Evolutionary conservation across 2,113 vertebrate species (phyloP).

Genomic region (Colinus virginianus): DNA sequence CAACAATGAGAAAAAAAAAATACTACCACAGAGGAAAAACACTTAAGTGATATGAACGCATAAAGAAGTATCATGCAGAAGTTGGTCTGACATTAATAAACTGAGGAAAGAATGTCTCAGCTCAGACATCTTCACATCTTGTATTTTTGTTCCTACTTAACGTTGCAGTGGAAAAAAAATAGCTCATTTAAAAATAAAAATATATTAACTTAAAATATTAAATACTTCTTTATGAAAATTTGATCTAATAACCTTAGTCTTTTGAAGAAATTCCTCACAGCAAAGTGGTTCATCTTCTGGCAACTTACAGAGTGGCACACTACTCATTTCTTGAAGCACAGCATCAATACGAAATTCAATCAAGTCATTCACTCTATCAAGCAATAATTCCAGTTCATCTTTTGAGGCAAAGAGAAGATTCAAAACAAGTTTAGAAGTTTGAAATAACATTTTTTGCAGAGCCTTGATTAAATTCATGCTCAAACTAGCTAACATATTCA

Average conservation of each 20-base stretch:
- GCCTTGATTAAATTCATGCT: neutral
- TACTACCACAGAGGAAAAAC: neutral
- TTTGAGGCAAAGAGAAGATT: slow-evolving; percentile 24
- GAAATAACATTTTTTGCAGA: neutral
- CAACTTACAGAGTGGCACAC: slow-evolving; percentile 81
- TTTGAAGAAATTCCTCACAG: slow-evolving; percentile 90
- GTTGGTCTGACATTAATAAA: neutral
- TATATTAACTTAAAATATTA: neutral
- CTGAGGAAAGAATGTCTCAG: neutral
- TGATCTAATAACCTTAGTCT: slow-evolving; percentile 78
- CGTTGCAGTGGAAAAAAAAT: neutral
- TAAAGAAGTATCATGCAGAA: neutral
- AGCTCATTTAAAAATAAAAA: neutral
- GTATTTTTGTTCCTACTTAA: neutral
- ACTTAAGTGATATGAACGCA: neutral
- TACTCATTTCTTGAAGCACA: slow-evolving; percentile 88
- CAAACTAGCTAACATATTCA: neutral
- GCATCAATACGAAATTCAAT: slow-evolving; percentile 90
- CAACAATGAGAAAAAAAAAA: neutral
- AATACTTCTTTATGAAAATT: neutral
- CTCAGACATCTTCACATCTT: neutral
- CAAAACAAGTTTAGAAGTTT: neutral
- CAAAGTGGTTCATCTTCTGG: slow-evolving; percentile 86
- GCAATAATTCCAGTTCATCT: slow-evolving; percentile 87
- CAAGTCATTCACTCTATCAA: slow-evolving; percentile 87